These are phyloP conservation scores for Euphydryas editha DNA, from an alignment of 2,888 invertebrate genomes.

Conservation along the genomic window DNA sequence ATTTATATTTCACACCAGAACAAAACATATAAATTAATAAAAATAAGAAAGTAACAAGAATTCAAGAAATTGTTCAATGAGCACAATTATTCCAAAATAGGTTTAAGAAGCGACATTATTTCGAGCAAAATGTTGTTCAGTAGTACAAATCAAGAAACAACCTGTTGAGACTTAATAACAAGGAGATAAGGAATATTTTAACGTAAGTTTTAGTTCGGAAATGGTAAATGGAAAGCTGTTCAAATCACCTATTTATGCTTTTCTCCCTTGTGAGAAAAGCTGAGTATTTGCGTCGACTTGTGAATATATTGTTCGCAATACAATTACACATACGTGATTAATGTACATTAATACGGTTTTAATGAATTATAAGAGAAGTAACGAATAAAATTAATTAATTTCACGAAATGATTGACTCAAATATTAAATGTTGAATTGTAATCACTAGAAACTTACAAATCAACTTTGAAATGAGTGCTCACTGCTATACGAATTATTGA, in stretches of 20 bases:
- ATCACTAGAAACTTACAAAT: too few species aligned
- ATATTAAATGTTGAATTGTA: too few species aligned
- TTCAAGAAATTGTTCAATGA: slow-evolving; percentile 19
- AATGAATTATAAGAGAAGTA: not conserved
- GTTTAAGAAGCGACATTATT: slow-evolving; percentile 25
- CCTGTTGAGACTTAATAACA: not conserved
- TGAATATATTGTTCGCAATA: slow-evolving; percentile 31
- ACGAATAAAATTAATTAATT: not conserved
- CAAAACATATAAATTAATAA: slow-evolving; percentile 21
- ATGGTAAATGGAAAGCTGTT: slow-evolving; percentile 7
- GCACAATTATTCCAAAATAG: slow-evolving; percentile 23
- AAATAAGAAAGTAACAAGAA: slow-evolving; percentile 15
- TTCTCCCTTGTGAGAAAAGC: slow-evolving; percentile 22
- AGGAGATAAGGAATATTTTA: slow-evolving; percentile 9
- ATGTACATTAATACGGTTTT: not conserved
- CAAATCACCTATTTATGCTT: slow-evolving; percentile 17
- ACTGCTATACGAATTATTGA: too few species aligned
- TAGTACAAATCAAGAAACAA: not conserved
- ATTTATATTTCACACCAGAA: not conserved
- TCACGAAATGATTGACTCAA: too few species aligned
- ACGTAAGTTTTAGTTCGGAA: not conserved
- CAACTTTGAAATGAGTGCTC: too few species aligned
- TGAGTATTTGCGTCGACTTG: slow-evolving; percentile 21
- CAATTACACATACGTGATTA: slow-evolving; percentile 12
- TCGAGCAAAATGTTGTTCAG: slow-evolving; percentile 7